Conservation (phyloP, 2,888 invertebrate species). For the Teinopalpus imperialis region DNA sequence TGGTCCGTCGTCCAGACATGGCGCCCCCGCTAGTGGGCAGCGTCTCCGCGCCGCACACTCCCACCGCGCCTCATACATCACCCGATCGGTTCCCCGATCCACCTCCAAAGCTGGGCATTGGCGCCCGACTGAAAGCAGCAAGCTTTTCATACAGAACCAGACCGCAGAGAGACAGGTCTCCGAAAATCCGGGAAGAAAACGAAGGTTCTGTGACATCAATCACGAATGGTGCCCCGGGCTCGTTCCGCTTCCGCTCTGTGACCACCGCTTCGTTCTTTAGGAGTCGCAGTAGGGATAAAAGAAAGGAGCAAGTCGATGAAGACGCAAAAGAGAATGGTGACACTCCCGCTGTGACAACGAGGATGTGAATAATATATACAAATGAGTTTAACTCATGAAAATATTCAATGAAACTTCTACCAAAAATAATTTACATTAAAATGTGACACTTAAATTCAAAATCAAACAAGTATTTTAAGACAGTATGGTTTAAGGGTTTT, state of each 20-base stretch:
- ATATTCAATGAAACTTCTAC: too few relatives aligned
- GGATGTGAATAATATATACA: constrained; percentile 53
- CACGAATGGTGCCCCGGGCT: constrained; percentile 51
- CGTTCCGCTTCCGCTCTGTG: constrained; percentile 61
- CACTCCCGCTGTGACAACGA: constrained; percentile 46
- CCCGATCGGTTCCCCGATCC: constrained; percentile 33
- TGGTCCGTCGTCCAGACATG: constrained; percentile 54
- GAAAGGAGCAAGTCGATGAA: constrained; percentile 42
- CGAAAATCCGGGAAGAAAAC: constrained; percentile 48
- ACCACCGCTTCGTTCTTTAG: constrained; percentile 66
- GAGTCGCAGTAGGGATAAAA: constrained; percentile 49
- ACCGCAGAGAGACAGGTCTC: constrained; percentile 54
- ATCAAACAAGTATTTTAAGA: too few relatives aligned
- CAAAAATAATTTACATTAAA: too few relatives aligned
- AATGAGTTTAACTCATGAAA: too few relatives aligned
- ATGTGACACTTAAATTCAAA: too few relatives aligned
- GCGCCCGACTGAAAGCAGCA: constrained; percentile 59
- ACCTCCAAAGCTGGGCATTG: constrained; percentile 44
- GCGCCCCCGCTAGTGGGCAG: constrained; percentile 42
- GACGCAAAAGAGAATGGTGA: constrained; percentile 52
- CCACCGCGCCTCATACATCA: constrained; percentile 51
- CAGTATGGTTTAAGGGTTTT: too few relatives aligned
- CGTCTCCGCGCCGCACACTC: constrained; percentile 72
- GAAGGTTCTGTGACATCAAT: constrained; percentile 45
- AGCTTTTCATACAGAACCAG: constrained; percentile 63